Conservation (phyloP, 2,797 vertebrate genomes). For the Catamblyrhynchus diadema region DNA sequence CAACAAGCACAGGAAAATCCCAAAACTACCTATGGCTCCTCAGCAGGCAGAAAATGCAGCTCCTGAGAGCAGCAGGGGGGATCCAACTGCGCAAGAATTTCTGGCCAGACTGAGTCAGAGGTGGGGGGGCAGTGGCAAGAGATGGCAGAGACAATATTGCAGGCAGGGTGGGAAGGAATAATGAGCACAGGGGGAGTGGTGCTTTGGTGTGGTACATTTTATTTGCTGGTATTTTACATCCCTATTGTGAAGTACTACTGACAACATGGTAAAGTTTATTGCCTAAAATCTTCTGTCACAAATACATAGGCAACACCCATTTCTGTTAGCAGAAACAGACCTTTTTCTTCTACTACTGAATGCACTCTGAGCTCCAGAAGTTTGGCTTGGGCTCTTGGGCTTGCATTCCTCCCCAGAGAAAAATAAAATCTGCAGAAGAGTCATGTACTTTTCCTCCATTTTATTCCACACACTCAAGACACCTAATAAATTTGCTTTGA, state of each 20-base stretch:
- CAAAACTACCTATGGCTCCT: not conserved
- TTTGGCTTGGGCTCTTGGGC: slow-evolving; percentile 35
- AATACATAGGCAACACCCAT: not conserved
- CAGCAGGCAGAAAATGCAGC: not conserved
- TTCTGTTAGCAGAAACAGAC: not conserved
- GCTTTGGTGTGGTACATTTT: not conserved
- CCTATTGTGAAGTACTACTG: not conserved
- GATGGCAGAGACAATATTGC: not conserved
- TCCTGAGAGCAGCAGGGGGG: not conserved
- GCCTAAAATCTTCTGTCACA: not conserved
- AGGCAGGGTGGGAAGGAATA: not conserved
- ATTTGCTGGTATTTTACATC: not conserved
- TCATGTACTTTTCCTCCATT: slow-evolving; percentile 1
- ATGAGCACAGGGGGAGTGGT: not conserved
- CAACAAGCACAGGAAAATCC: not conserved
- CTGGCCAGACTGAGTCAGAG: not conserved
- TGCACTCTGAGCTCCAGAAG: not conserved
- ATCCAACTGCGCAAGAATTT: not conserved
- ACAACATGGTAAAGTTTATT: not conserved
- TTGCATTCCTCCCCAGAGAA: slow-evolving; percentile 30
- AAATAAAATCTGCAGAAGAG: slow-evolving; percentile 16
- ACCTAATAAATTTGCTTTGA: slow-evolving; percentile 18
- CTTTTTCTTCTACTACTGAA: not conserved
- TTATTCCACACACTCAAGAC: not conserved
- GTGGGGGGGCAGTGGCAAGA: not conserved